Evolutionary conservation across 2,797 vertebrate genomes (phyloP).

Genomic region (Parambassis ranga): DNA sequence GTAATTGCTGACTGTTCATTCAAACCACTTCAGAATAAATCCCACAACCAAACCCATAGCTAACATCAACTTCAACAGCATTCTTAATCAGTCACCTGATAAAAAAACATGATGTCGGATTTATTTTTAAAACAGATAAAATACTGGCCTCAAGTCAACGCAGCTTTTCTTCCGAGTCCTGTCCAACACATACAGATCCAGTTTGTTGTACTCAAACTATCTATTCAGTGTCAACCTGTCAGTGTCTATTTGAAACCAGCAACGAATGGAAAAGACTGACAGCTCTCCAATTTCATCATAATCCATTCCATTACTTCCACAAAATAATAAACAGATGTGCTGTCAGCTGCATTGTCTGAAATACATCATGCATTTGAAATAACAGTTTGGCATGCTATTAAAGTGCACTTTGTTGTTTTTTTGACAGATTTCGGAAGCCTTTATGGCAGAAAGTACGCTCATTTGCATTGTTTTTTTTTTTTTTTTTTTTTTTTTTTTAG

Average conservation of each 20-base stretch:
- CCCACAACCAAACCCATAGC: neutral
- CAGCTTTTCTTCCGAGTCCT: neutral
- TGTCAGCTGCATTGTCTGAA: slow-evolving; percentile 2
- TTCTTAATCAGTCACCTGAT: too few species aligned
- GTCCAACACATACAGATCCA: neutral
- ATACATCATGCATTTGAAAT: neutral
- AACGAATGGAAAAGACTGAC: neutral
- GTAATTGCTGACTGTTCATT: neutral
- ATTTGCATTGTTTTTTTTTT: neutral
- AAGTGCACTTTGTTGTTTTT: slow-evolving; percentile 10
- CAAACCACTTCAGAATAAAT: neutral
- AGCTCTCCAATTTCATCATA: neutral
- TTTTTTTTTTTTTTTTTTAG: too few species aligned
- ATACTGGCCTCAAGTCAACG: too few species aligned
- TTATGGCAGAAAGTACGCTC: neutral
- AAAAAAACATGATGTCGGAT: too few species aligned
- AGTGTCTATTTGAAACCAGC: slow-evolving; percentile 12
- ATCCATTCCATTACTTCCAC: neutral
- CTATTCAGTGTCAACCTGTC: neutral
- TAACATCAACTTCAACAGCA: too few species aligned
- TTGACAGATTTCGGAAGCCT: neutral
- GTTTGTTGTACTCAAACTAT: neutral
- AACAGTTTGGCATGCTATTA: neutral
- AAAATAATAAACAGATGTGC: slow-evolving; percentile 7
- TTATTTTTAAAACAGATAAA: too few species aligned